Evolutionary conservation across 2,797 vertebrate species (phyloP).

Genomic region (Gymnothorax reevesii): DNA sequence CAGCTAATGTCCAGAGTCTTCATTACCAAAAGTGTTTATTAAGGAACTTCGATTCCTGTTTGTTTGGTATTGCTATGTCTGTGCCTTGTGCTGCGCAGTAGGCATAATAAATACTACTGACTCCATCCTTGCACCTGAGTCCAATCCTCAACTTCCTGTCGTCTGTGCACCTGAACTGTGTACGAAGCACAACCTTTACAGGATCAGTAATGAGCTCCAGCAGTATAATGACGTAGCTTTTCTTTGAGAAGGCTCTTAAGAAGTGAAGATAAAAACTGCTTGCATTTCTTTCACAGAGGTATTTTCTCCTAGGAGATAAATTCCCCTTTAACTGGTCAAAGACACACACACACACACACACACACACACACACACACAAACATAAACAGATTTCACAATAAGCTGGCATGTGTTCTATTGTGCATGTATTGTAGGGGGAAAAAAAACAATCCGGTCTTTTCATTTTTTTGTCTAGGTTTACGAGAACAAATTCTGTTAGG

Average conservation of each 20-base stretch:
- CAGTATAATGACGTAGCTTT: background rate
- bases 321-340: background rate
- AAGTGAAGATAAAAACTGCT: background rate
- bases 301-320: background rate
- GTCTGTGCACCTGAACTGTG: too few species aligned
- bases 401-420: background rate
- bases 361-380: background rate
- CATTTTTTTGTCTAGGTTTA: background rate
- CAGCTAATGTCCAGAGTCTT: too few species aligned
- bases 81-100: too few species aligned
- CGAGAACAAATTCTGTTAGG: background rate
- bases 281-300: background rate
- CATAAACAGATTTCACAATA: background rate
- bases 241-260: background rate
- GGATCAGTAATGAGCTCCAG: background rate
- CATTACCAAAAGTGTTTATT: too few species aligned
- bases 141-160: too few species aligned
- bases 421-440: background rate
- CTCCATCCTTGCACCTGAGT: too few species aligned
- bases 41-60: too few species aligned
- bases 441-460: background rate
- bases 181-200: too few species aligned
- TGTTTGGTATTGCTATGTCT: too few species aligned
- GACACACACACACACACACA: background rate
- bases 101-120: too few species aligned